Conservation (phyloP, 2,888 invertebrate species). For the Bruchidius siliquastri region DNA sequence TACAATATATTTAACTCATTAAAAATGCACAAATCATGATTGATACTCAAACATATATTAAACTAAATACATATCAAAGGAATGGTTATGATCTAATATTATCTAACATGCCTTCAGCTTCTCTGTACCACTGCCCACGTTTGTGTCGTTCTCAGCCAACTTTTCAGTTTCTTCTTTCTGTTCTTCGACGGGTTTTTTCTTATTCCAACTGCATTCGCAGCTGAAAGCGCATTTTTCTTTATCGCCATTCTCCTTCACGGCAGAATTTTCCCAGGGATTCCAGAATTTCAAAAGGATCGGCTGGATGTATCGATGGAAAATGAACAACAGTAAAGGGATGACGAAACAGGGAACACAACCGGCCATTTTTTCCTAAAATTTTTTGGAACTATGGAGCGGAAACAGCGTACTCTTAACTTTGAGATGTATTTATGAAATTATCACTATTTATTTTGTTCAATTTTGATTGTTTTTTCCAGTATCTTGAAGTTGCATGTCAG, state of each 20-base stretch:
- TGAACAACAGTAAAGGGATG: conserved; percentile 72
- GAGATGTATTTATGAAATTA: background rate
- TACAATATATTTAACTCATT: background rate
- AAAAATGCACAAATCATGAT: background rate
- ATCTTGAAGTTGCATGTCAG: too few species aligned
- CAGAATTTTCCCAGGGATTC: conserved; percentile 67
- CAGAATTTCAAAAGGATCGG: conserved; percentile 75
- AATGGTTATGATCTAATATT: background rate
- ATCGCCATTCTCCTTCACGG: conserved; percentile 26
- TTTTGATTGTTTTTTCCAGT: too few species aligned
- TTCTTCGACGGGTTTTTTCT: conserved; percentile 21
- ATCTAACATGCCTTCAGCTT: background rate
- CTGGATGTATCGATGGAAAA: conserved; percentile 82
- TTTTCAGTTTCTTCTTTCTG: background rate
- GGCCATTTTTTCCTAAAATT: conserved; percentile 35
- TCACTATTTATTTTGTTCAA: background rate
- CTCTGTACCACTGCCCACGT: background rate
- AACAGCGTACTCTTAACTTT: background rate
- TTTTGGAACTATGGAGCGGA: background rate
- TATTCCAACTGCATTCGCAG: conserved; percentile 30
- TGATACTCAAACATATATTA: background rate
- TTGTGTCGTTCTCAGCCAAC: background rate
- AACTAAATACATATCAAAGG: background rate
- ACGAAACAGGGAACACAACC: conserved; percentile 79
- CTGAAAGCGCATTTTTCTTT: conserved; percentile 27